Evolutionary conservation across 2,888 invertebrate genomes (phyloP).

Genomic region (Polyploca ridens): DNA sequence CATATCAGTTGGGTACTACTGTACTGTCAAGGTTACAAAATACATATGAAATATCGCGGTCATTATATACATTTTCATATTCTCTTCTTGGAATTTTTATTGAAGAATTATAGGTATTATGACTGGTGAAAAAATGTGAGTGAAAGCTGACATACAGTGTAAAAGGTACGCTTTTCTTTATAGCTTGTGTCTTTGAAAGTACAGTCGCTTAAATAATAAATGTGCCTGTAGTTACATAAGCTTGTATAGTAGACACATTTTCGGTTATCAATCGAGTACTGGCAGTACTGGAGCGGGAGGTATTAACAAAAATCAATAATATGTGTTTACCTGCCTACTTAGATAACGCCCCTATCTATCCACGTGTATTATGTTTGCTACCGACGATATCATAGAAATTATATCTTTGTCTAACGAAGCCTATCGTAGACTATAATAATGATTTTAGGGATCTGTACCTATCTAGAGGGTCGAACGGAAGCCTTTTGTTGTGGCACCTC

Average conservation of each 20-base stretch:
- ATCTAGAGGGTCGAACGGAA: neutral
- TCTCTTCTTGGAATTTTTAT: too few relatives aligned
- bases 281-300: constrained; percentile 20
- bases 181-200: too few relatives aligned
- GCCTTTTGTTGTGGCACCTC: neutral
- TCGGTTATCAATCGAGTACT: constrained; percentile 38
- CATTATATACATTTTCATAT: too few relatives aligned
- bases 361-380: constrained; percentile 9
- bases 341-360: constrained; percentile 40
- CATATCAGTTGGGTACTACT: too few relatives aligned
- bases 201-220: neutral
- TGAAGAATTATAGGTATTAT: too few relatives aligned
- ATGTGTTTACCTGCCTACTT: constrained; percentile 42
- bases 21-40: too few relatives aligned
- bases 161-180: too few relatives aligned
- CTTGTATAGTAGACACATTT: constrained; percentile 21
- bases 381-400: neutral
- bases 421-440: too few relatives aligned
- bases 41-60: too few relatives aligned
- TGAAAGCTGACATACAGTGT: too few relatives aligned
- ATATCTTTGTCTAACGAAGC: neutral
- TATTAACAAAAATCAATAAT: constrained; percentile 61
- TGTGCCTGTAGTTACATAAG: constrained; percentile 8
- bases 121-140: too few relatives aligned
- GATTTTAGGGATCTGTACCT: too few relatives aligned